Evolutionary conservation across 2,888 invertebrate species (phyloP), one percentile per base, ranked within the genome.

Genomic region (Ophion costatus): DNA sequence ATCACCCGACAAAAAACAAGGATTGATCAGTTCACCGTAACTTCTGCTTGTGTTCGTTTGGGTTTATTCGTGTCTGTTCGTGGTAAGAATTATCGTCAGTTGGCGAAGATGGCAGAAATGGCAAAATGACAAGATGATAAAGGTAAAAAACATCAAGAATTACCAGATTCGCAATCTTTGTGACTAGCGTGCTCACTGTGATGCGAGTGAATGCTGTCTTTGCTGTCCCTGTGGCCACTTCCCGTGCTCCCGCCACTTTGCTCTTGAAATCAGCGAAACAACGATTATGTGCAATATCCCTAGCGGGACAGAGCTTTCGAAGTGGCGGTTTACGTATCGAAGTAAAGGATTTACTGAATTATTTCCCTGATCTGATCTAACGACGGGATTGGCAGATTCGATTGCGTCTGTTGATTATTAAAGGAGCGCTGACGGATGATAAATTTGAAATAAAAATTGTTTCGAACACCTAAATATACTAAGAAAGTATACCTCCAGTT

Each of bases 171-270:
- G 42, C 88, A 89, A 86, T 93, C 93, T 82, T 92, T 88, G 77
- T 92, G 93, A 84, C 91, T 91, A 67, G 91, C 89, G 79, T 91
- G 91, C 66, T 92, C 91, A 64, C 89, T 88, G 78, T 89, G 88
- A 82, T 91, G 92, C 33, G 92, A 93, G 74, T 92, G 92, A 84
- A 93, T 92, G 87, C 93, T 93, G 84, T 93, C 93, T 86, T 93
- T 93, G 80, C 93, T 92, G 69, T 93, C 93, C 4, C 92, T 91
- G 77, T 93, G 92, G 5, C 89, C 88, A 76, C 91, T 92, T 45
- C 92, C 87, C 42, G 85, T 91, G 73, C 93, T 93, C 38, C 92
- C 91, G 69, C 91, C 92, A 76, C 93, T 93, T 83, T 91, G 93
- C 86, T 93, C 93, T 93, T 67, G 17, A 14, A 63, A 22, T 67